Evolutionary conservation across 2,888 invertebrate genomes (phyloP).

Genomic region (Cremastobaeus sp.): DNA sequence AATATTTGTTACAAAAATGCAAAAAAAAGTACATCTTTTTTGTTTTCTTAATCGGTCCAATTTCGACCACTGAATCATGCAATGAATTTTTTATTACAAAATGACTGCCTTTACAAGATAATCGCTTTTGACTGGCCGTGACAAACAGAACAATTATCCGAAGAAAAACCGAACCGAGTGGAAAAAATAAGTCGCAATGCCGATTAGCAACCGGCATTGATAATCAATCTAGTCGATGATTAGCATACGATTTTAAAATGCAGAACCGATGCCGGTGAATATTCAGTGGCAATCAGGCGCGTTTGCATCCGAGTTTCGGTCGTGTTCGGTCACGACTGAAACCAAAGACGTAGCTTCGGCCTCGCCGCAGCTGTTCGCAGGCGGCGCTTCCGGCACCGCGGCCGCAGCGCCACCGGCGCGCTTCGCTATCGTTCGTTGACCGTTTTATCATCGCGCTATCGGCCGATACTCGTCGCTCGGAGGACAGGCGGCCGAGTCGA

Average conservation of each 20-base stretch:
- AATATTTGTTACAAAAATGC: too few relatives aligned
- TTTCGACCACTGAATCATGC: too few relatives aligned
- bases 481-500: too few relatives aligned
- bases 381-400: slow-evolving; percentile 50
- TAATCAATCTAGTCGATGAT: slow-evolving; percentile 25
- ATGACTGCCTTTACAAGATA: too few relatives aligned
- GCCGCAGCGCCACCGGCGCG: slow-evolving; percentile 25
- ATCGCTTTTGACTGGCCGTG: too few relatives aligned
- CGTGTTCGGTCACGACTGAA: slow-evolving; percentile 26
- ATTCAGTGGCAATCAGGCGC: slow-evolving; percentile 3
- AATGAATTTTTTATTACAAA: too few relatives aligned
- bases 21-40: too few relatives aligned
- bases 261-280: slow-evolving; percentile 14
- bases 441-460: slow-evolving; percentile 52
- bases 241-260: slow-evolving; percentile 21
- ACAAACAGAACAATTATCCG: too few relatives aligned
- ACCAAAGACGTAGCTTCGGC: slow-evolving; percentile 28
- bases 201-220: slow-evolving; percentile 6
- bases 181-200: slow-evolving; percentile 1
- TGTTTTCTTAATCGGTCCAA: too few relatives aligned
- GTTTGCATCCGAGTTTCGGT: slow-evolving; percentile 1
- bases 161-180: too few relatives aligned
- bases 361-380: slow-evolving; percentile 48
- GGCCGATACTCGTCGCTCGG: slow-evolving; percentile 41
- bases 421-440: slow-evolving; percentile 55